A percentile compares a stretch with the other conserved stretches of the same genome.
These are phyloP conservation scores for Aphelenchoides fujianensis DNA, from an alignment of 1,140 invertebrate species.

Conservation along the genomic window DNA sequence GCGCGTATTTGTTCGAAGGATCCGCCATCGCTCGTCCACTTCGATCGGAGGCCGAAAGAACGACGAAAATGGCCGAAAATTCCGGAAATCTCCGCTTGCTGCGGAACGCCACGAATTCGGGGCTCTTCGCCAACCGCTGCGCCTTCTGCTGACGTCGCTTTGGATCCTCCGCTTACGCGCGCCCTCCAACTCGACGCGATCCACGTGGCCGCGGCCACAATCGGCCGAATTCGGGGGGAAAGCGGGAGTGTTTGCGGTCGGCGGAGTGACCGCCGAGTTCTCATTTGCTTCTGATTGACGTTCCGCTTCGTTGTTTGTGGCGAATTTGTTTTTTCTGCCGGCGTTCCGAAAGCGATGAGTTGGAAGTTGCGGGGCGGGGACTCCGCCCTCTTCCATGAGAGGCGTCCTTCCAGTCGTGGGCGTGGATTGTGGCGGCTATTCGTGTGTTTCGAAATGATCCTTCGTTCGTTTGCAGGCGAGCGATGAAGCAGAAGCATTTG, in stretches of 20 bases:
- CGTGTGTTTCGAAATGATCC: background rate
- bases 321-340: background rate
- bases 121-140: background rate
- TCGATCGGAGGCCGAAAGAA: background rate
- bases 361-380: too few species aligned
- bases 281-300: background rate
- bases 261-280: background rate
- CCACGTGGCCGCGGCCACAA: background rate
- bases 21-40: background rate
- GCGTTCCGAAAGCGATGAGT: too few species aligned
- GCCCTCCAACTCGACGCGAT: background rate
- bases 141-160: background rate
- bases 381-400: background rate
- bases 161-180: background rate
- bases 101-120: background rate
- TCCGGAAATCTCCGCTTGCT: background rate
- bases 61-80: background rate
- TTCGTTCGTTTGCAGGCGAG: background rate
- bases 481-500: conserved; percentile 22
- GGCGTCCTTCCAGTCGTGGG: too few species aligned
- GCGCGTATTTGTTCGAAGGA: conserved; percentile 40
- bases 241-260: too few species aligned
- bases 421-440: background rate
- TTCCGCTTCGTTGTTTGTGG: too few species aligned
- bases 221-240: too few species aligned